A percentile compares a stretch with the other conserved stretches of the same genome.
Conservation (phyloP, 2,888 invertebrate species). For the Drosophila mayaguana region DNA sequence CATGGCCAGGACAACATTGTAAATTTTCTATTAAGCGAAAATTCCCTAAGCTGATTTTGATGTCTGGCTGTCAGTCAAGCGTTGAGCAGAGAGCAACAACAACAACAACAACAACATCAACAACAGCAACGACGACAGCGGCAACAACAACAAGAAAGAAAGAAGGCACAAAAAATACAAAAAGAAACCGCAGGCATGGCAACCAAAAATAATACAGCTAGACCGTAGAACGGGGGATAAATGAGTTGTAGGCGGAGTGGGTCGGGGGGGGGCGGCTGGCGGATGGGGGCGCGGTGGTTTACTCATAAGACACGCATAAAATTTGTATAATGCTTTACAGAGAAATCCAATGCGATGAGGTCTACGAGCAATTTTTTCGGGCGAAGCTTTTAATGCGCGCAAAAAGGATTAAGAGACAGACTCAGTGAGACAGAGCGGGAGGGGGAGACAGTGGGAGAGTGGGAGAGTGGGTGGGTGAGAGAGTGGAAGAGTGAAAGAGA, state of each 20-base stretch:
- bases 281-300: not conserved
- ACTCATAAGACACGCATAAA: constrained; percentile 40
- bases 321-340: constrained; percentile 65
- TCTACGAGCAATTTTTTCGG: constrained; percentile 55
- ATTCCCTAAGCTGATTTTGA: constrained; percentile 77
- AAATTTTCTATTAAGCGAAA: constrained; percentile 72
- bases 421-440: not conserved
- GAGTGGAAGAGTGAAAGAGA: not conserved
- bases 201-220: constrained; percentile 56
- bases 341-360: constrained; percentile 47
- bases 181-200: constrained; percentile 56
- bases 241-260: not conserved
- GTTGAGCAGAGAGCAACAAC: constrained; percentile 36
- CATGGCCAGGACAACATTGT: constrained; percentile 61
- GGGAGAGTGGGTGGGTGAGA: not conserved
- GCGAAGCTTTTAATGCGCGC: constrained; percentile 71
- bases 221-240: constrained; percentile 1
- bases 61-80: constrained; percentile 72
- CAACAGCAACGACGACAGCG: too few species aligned
- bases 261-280: not conserved
- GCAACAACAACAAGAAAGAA: constrained; percentile 14
- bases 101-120: constrained; percentile 9
- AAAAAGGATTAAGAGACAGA: constrained; percentile 66
- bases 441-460: not conserved
- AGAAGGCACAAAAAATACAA: constrained; percentile 19